Evolutionary conservation across 1,140 invertebrate genomes (phyloP).

Genomic region (Aphis craccivora): DNA sequence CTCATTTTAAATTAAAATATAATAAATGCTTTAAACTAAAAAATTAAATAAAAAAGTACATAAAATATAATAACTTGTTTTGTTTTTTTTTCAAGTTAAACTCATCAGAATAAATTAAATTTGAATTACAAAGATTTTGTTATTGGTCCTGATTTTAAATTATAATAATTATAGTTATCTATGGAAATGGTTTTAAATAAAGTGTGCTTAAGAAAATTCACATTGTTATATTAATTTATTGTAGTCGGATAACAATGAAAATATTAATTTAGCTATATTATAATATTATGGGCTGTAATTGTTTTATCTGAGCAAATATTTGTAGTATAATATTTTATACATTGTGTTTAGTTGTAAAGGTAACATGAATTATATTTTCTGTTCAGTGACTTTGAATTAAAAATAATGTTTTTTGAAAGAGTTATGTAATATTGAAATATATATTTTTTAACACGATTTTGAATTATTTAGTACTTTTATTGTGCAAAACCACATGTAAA

Average conservation of each 20-base stretch:
- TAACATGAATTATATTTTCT: neutral
- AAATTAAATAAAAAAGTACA: no score
- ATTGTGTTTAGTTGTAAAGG: no score
- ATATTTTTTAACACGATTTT: neutral
- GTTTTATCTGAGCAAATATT: neutral
- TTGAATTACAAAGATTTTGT: no score
- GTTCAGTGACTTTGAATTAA: neutral
- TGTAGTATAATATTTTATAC: neutral
- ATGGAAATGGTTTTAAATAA: neutral
- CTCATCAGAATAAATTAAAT: no score
- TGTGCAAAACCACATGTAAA: neutral
- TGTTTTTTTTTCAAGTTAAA: no score
- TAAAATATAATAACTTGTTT: neutral
- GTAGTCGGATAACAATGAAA: neutral
- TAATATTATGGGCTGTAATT: neutral
- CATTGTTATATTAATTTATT: neutral
- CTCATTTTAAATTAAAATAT: neutral
- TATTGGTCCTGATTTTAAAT: neutral
- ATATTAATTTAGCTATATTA: no score
- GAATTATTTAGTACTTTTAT: no score
- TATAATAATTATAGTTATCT: neutral
- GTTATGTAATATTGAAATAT: neutral
- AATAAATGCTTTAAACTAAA: neutral
- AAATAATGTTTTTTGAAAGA: neutral
- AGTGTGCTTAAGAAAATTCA: neutral